phyloP scores from a whole-genome alignment of 2,888 invertebrate genomes.

The Monoplex corrugatus region DNA sequence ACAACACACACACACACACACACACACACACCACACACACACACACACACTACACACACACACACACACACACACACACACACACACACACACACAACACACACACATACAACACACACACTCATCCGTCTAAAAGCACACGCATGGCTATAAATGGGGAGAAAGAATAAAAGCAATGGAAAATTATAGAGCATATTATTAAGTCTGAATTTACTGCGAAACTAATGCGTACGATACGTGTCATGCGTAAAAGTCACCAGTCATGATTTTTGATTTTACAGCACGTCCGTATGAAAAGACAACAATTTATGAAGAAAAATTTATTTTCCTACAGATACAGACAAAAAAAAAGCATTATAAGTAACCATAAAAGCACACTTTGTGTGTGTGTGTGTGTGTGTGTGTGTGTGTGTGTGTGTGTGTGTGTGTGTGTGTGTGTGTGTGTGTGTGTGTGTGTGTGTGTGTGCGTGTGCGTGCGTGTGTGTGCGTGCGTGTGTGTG shows the following conservation, averaged over 20 bases:
- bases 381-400: too few relatives aligned
- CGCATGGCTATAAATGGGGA: not conserved
- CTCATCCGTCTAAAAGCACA: too few relatives aligned
- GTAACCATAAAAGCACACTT: not conserved
- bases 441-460: conserved; percentile 12
- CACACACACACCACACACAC: too few relatives aligned
- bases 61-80: not conserved
- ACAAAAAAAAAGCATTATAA: not conserved
- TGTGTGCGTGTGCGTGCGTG: not conserved
- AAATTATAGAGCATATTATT: not conserved
- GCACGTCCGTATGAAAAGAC: too few relatives aligned
- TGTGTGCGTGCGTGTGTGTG: conserved; percentile 3
- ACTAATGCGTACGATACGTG: not conserved
- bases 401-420: too few relatives aligned
- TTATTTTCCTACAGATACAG: not conserved
- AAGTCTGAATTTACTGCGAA: not conserved
- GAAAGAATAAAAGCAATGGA: not conserved
- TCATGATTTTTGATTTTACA: too few relatives aligned
- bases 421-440: not conserved
- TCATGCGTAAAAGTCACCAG: too few relatives aligned
- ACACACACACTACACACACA: conserved; percentile 1
- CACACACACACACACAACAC: not conserved
- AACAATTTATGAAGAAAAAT: too few relatives aligned
- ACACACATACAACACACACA: not conserved
- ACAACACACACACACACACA: too few relatives aligned